phyloP scores from a whole-genome alignment of 1,140 invertebrate genomes.

The Parasteatoda tepidariorum region DNA sequence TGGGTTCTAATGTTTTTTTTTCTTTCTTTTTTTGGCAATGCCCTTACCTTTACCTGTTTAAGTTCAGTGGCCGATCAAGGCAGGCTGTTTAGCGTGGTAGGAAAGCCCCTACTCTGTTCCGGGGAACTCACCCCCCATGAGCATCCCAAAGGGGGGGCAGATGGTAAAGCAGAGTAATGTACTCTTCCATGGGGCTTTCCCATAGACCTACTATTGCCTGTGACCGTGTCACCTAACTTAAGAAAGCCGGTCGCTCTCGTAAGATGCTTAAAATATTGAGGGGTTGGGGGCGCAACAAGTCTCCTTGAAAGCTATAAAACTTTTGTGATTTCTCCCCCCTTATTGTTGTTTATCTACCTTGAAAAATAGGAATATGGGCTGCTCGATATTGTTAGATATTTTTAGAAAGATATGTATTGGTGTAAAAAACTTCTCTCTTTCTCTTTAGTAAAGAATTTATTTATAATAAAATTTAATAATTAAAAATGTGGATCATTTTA shows the following conservation, averaged over 20 bases:
- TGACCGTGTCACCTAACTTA: slow-evolving; percentile 39
- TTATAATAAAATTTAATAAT: too few relatives aligned
- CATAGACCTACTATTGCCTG: slow-evolving; percentile 45
- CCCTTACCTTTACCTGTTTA: too few relatives aligned
- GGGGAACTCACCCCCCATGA: not conserved
- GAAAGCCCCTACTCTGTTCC: not conserved
- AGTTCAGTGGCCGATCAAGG: not conserved
- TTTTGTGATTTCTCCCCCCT: not conserved
- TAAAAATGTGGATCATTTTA: too few relatives aligned
- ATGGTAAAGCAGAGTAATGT: slow-evolving; percentile 13
- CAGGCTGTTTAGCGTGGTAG: not conserved
- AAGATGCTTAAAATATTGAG: not conserved
- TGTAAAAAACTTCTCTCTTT: too few relatives aligned
- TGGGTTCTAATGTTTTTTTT: too few relatives aligned
- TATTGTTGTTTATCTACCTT: too few relatives aligned
- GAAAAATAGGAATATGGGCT: too few relatives aligned
- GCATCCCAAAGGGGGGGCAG: not conserved
- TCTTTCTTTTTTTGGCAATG: too few relatives aligned
- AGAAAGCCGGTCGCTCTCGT: not conserved
- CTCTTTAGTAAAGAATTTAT: too few relatives aligned
- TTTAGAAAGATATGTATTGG: too few relatives aligned
- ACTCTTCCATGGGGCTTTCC: slow-evolving; percentile 20
- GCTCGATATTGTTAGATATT: too few relatives aligned
- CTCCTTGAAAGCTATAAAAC: not conserved
- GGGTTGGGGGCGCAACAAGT: not conserved